A percentile compares a stretch with the other conserved stretches of the same genome.
phyloP scores from a whole-genome alignment of 1,140 invertebrate species.

The Pygmarrhopalites habei region DNA sequence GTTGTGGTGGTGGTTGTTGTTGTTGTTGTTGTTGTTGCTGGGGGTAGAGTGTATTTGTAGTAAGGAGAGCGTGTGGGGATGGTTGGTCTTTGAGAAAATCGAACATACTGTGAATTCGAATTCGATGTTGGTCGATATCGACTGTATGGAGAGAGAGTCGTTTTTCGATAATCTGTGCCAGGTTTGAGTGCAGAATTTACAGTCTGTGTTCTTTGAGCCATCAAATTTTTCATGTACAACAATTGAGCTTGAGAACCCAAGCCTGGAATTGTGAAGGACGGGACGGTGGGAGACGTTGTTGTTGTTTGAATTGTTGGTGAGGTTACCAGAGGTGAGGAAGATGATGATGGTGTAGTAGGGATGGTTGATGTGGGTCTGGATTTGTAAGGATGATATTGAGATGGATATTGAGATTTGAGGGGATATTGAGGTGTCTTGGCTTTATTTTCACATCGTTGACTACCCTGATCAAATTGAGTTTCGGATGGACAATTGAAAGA shows the following conservation, averaged over 20 bases:
- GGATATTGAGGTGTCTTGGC: too few relatives aligned
- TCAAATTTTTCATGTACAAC: too few relatives aligned
- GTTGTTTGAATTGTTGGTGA: too few relatives aligned
- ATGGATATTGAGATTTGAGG: too few relatives aligned
- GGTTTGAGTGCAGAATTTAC: background rate
- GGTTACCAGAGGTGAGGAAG: too few relatives aligned
- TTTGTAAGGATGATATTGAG: too few relatives aligned
- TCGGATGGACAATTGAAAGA: slow-evolving; percentile 5
- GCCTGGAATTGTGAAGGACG: too few relatives aligned
- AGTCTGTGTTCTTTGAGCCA: background rate
- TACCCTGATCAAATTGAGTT: background rate
- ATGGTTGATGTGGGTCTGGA: too few relatives aligned
- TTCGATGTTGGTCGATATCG: background rate
- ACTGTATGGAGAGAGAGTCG: background rate
- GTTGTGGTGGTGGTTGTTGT: background rate
- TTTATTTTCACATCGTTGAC: slow-evolving; percentile 6
- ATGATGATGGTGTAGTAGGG: too few relatives aligned
- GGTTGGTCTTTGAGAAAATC: background rate
- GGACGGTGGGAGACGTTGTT: too few relatives aligned
- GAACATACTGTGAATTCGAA: background rate
- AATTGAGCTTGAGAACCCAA: too few relatives aligned
- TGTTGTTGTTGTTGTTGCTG: background rate
- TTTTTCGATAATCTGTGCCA: background rate
- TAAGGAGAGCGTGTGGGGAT: background rate
- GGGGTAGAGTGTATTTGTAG: too few relatives aligned